Evolutionary conservation across 1,140 invertebrate species (phyloP).

Genomic region (Thaumetopoea pityocampa): DNA sequence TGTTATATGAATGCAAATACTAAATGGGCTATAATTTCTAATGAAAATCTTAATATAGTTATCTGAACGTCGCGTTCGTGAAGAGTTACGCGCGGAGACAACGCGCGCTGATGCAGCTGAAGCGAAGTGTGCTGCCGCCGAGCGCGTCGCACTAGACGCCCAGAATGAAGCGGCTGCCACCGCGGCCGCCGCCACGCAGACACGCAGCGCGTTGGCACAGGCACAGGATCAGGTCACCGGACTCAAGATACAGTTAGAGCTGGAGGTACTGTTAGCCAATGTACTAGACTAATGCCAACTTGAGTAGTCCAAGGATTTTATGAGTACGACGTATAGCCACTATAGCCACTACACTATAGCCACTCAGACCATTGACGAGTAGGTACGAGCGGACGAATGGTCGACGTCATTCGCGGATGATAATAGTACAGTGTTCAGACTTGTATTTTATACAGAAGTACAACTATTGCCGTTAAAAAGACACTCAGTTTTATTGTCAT

Average conservation of each 20-base stretch:
- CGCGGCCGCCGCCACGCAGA: slow-evolving; percentile 39
- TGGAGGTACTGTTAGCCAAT: slow-evolving; percentile 29
- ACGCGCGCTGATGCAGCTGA: slow-evolving; percentile 50
- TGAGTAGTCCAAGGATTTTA: too few species aligned
- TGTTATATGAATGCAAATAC: too few species aligned
- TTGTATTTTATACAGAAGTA: too few species aligned
- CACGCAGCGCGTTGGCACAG: slow-evolving; percentile 31
- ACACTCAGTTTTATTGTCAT: too few species aligned
- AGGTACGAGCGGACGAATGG: too few species aligned
- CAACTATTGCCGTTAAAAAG: too few species aligned
- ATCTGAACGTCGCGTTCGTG: slow-evolving; percentile 45
- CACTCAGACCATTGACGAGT: too few species aligned
- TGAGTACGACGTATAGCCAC: too few species aligned
- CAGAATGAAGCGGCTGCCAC: slow-evolving; percentile 41
- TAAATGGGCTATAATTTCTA: neutral
- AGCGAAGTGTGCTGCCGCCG: slow-evolving; percentile 36
- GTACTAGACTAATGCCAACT: neutral
- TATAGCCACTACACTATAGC: too few species aligned
- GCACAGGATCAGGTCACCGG: slow-evolving; percentile 42
- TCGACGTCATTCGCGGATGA: too few species aligned
- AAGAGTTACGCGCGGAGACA: slow-evolving; percentile 38
- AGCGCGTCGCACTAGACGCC: slow-evolving; percentile 35
- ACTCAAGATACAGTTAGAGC: slow-evolving; percentile 48
- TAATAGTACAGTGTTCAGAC: too few species aligned
- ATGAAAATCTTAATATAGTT: slow-evolving; percentile 24